Evolutionary conservation across 2,797 vertebrate genomes (phyloP).

Genomic region (Typhlichthys subterraneus): DNA sequence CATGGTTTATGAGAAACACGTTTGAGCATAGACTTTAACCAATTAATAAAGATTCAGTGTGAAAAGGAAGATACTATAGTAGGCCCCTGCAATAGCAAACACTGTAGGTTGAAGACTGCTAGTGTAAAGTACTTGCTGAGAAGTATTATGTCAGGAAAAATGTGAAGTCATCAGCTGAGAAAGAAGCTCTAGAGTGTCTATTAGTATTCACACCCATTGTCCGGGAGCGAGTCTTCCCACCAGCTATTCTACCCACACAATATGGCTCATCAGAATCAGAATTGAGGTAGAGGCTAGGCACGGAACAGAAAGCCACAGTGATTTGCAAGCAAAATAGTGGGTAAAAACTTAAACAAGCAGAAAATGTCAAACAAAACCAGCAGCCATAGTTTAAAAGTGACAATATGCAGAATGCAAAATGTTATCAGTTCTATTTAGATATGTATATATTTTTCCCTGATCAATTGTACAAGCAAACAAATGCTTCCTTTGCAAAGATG

Average conservation of each 20-base stretch:
- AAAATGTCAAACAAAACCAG: constrained; percentile 26
- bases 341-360: constrained; percentile 21
- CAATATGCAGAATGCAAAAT: constrained; percentile 25
- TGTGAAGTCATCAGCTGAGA: constrained; percentile 33
- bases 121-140: constrained; percentile 27
- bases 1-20: background rate
- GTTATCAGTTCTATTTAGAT: constrained; percentile 40
- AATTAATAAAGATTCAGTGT: constrained; percentile 9
- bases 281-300: constrained; percentile 34
- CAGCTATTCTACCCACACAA: constrained; percentile 31
- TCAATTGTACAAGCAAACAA: constrained; percentile 36
- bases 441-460: constrained; percentile 25
- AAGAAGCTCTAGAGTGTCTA: constrained; percentile 21
- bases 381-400: constrained; percentile 7
- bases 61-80: constrained; percentile 15
- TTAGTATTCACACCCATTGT: constrained; percentile 43
- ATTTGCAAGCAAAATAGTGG: constrained; percentile 13
- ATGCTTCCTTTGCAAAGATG: constrained; percentile 42
- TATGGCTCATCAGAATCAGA: constrained; percentile 40
- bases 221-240: constrained; percentile 30
- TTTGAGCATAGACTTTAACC: constrained; percentile 21
- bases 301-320: constrained; percentile 20
- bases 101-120: constrained; percentile 4
- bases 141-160: constrained; percentile 35
- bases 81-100: constrained; percentile 5